A percentile compares a stretch with the other conserved stretches of the same genome.
Evolutionary conservation across 53 echinoderm and acorn worm species (phyloP).

Genomic region (Echinometra lucunter): DNA sequence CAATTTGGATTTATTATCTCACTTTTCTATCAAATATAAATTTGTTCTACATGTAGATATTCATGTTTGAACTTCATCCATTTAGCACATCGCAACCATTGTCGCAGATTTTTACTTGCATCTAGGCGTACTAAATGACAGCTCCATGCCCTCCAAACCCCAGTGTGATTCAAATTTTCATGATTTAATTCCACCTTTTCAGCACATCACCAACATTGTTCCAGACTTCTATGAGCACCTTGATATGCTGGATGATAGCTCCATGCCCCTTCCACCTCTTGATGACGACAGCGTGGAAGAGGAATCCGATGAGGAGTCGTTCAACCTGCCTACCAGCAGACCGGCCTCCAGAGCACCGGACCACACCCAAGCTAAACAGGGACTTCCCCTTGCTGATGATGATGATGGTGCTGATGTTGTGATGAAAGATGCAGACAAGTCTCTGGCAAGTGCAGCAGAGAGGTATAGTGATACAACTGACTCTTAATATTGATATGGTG

Average conservation of each 20-base stretch:
- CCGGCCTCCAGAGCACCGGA: slow-evolving; percentile 76
- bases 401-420: slow-evolving; percentile 13
- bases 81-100: no score
- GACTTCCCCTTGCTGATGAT: background rate
- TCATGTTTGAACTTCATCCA: no score
- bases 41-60: slow-evolving; percentile 79
- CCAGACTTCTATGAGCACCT: slow-evolving; percentile 98
- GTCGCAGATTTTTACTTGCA: no score
- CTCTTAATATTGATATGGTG: background rate
- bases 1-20: slow-evolving; percentile 59
- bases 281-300: slow-evolving; percentile 89
- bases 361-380: background rate
- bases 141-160: no score
- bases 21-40: slow-evolving; percentile 78
- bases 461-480: background rate
- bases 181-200: background rate
- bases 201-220: slow-evolving; percentile 89
- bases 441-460: background rate
- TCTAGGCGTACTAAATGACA: no score
- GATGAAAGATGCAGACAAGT: background rate
- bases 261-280: slow-evolving; percentile 95
- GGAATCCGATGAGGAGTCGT: slow-evolving; percentile 74
- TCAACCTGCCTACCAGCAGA: slow-evolving; percentile 79
- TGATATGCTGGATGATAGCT: slow-evolving; percentile 93
- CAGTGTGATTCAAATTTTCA: background rate